phyloP scores from a whole-genome alignment of 2,113 vertebrate species.

The Sebastes fasciatus region DNA sequence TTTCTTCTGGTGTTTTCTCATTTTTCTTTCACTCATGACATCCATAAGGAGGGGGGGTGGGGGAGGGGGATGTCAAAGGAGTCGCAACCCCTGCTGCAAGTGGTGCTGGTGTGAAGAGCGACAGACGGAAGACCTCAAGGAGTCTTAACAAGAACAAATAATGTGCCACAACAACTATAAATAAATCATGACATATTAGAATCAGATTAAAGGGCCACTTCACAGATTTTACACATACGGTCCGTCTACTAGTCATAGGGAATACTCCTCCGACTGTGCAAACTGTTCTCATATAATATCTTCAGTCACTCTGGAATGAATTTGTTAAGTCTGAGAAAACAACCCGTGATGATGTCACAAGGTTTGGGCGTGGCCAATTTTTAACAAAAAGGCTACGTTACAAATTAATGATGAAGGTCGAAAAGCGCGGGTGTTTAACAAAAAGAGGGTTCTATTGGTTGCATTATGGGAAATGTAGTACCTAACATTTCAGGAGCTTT shows the following conservation, averaged over 20 bases:
- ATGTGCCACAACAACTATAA: slow-evolving; percentile 45
- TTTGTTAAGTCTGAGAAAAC: too few relatives aligned
- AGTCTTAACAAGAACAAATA: slow-evolving; percentile 55
- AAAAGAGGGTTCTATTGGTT: neutral
- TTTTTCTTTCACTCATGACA: slow-evolving; percentile 32
- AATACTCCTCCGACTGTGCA: neutral
- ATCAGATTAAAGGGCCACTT: slow-evolving; percentile 17
- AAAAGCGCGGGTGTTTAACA: neutral
- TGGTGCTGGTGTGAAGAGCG: slow-evolving; percentile 57
- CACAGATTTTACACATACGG: neutral
- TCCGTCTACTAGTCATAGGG: neutral
- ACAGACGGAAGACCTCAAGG: slow-evolving; percentile 62
- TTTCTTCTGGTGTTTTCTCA: slow-evolving; percentile 35
- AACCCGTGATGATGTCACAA: neutral
- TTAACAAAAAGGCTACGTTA: neutral
- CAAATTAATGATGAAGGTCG: neutral
- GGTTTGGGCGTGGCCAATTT: neutral
- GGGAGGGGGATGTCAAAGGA: slow-evolving; percentile 44
- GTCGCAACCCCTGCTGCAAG: slow-evolving; percentile 55
- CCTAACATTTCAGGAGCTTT: neutral
- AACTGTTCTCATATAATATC: neutral
- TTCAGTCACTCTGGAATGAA: too few relatives aligned
- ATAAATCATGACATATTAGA: slow-evolving; percentile 28
- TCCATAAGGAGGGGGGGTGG: slow-evolving; percentile 25
- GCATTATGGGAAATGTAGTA: slow-evolving; percentile 6